phyloP scores from a whole-genome alignment of 2,113 vertebrate genomes.

The Athene noctua region DNA sequence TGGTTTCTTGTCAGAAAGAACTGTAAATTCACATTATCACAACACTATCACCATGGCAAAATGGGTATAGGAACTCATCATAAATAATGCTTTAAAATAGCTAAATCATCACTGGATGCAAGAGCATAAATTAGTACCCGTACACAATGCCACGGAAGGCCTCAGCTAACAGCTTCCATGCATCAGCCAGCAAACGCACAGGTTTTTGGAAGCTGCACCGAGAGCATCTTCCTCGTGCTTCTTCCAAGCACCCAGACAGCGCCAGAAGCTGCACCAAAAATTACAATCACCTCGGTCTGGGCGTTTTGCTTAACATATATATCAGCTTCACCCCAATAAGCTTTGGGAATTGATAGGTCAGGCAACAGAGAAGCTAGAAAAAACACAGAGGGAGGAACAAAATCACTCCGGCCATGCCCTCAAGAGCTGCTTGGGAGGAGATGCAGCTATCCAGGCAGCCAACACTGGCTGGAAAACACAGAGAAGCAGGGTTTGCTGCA shows the following conservation, averaged over 20 bases:
- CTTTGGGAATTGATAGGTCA: background rate
- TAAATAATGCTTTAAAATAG: conserved; percentile 72
- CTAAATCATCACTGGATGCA: conserved; percentile 66
- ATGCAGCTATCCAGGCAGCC: background rate
- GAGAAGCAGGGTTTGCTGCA: background rate
- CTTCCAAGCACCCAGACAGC: background rate
- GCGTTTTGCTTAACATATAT: background rate
- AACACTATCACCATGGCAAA: conserved; percentile 56
- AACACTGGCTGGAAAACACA: background rate
- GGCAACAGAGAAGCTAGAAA: background rate
- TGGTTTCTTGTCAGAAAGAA: conserved; percentile 49
- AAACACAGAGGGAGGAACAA: background rate
- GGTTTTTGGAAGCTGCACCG: background rate
- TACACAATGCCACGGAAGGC: background rate
- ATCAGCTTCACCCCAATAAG: fast-evolving
- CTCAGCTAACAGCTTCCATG: background rate
- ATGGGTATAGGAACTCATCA: conserved; percentile 19
- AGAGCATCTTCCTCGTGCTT: background rate
- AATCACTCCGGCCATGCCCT: background rate
- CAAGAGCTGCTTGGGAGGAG: background rate
- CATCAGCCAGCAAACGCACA: conserved; percentile 12
- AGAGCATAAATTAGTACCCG: conserved; percentile 56
- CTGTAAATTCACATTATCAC: conserved; percentile 76
- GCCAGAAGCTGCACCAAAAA: background rate
- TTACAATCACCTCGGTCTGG: fast-evolving